phyloP scores from a whole-genome alignment of 2,113 vertebrate genomes.

The Ciconia boyciana region DNA sequence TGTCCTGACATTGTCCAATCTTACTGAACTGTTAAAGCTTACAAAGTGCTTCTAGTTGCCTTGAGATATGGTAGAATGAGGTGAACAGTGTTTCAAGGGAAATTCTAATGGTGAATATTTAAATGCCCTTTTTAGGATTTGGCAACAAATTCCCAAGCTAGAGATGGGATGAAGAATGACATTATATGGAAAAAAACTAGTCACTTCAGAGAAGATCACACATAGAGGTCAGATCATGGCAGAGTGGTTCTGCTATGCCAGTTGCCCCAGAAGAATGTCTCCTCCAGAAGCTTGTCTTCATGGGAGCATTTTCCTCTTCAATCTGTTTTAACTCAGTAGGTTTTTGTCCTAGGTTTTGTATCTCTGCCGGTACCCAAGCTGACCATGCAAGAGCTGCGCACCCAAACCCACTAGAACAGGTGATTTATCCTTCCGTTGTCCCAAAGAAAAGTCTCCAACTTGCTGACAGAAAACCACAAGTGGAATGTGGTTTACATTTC shows the following conservation, averaged over 20 bases:
- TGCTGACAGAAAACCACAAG: neutral
- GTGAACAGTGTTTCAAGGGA: neutral
- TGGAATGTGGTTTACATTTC: neutral
- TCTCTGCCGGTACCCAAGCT: neutral
- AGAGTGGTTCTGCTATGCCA: neutral
- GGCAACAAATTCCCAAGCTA: neutral
- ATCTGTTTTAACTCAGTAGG: neutral
- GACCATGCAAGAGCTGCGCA: neutral
- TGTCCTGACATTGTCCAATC: neutral
- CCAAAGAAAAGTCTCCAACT: neutral
- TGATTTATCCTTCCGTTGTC: neutral
- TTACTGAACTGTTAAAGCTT: neutral
- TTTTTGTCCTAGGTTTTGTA: neutral
- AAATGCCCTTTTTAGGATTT: neutral
- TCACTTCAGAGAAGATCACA: neutral
- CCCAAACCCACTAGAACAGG: neutral
- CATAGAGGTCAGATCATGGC: accelerated
- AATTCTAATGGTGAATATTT: neutral
- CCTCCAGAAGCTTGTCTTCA: neutral
- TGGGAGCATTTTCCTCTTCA: neutral
- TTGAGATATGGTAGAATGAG: neutral
- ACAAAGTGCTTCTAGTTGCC: neutral
- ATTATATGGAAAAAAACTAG: neutral
- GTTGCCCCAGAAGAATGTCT: neutral
- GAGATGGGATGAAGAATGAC: neutral